phyloP scores from a whole-genome alignment of 1,140 invertebrate species.

The Drosophila ogumai region DNA sequence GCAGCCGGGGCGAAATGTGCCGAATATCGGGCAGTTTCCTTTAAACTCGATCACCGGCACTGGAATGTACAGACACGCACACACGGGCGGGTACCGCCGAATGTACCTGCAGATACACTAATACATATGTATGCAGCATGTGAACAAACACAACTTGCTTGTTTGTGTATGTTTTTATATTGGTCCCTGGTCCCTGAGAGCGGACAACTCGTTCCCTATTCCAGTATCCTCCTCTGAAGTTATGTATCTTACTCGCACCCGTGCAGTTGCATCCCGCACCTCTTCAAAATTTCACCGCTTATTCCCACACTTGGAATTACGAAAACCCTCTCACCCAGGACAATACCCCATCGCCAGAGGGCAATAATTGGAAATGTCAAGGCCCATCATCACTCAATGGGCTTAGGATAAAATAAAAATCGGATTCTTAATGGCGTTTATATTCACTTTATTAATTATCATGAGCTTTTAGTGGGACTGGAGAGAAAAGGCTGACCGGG shows the following conservation, averaged over 20 bases:
- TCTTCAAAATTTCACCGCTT: conserved; percentile 9
- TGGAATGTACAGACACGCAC: conserved; percentile 6
- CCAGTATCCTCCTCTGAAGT: conserved; percentile 38
- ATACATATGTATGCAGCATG: neutral
- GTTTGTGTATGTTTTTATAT: conserved; percentile 15
- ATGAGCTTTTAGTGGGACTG: conserved; percentile 66
- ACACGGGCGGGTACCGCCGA: conserved; percentile 1
- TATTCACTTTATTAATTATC: conserved; percentile 78
- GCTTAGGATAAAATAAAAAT: conserved; percentile 62
- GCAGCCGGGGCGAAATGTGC: neutral
- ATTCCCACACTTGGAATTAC: conserved; percentile 11
- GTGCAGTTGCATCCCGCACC: conserved; percentile 11
- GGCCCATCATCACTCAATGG: conserved; percentile 54
- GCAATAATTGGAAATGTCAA: conserved; percentile 36
- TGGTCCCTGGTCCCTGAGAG: conserved; percentile 1
- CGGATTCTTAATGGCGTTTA: conserved; percentile 55
- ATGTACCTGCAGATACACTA: conserved; percentile 17
- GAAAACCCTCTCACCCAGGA: conserved; percentile 3
- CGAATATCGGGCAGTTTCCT: conserved; percentile 14
- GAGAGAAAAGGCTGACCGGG: conserved; percentile 54
- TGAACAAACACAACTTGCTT: neutral
- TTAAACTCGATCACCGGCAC: conserved; percentile 32
- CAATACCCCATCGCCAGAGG: conserved; percentile 11
- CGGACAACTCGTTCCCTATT: conserved; percentile 37
- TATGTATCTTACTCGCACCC: conserved; percentile 22